Percentiles rank a stretch among this genome's conserved stretches.
phyloP scores from a whole-genome alignment of 37 sponge, comb jelly and placozoan species.

The Agelas oroides region DNA sequence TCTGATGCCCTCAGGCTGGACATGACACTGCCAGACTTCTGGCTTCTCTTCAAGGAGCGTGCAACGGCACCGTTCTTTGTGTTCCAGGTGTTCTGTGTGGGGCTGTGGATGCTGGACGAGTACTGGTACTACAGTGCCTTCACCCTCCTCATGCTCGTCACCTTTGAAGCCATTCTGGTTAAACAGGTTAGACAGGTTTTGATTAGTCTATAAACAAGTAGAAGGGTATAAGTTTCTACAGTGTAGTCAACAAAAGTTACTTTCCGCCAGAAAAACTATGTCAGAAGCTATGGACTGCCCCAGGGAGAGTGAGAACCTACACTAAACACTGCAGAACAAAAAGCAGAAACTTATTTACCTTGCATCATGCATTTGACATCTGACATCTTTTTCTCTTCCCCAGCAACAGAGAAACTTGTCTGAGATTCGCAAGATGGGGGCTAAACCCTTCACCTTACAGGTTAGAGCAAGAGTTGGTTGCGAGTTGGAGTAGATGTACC shows the following conservation, averaged over 20 bases:
- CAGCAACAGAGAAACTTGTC: constrained; percentile 91
- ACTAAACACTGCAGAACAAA: too few relatives aligned
- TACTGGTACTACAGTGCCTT: constrained; percentile 99
- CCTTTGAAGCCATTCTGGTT: constrained; percentile 96
- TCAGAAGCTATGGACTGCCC: neutral
- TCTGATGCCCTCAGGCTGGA: constrained; percentile 54
- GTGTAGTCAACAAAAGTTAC: too few relatives aligned
- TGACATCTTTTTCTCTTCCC: neutral
- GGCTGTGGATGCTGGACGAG: constrained; percentile 98
- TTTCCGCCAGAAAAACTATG: too few relatives aligned
- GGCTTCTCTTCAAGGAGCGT: constrained; percentile 87
- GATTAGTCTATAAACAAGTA: too few relatives aligned
- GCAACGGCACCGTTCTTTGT: constrained; percentile 99
- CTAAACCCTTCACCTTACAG: constrained; percentile 66
- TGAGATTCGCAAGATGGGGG: constrained; percentile 85
- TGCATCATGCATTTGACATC: too few relatives aligned
- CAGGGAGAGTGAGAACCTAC: too few relatives aligned
- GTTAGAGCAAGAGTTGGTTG: too few relatives aligned
- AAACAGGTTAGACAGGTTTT: constrained; percentile 77
- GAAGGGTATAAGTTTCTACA: too few relatives aligned
- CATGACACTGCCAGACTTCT: constrained; percentile 85
- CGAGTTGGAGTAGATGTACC: too few relatives aligned
- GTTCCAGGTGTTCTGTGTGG: constrained; percentile 99
- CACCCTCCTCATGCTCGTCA: constrained; percentile 93
- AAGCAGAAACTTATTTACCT: too few relatives aligned